Base-by-base conservation (phyloP, 2,113 vertebrate species). In the Dascyllus trimaculatus region DNA sequence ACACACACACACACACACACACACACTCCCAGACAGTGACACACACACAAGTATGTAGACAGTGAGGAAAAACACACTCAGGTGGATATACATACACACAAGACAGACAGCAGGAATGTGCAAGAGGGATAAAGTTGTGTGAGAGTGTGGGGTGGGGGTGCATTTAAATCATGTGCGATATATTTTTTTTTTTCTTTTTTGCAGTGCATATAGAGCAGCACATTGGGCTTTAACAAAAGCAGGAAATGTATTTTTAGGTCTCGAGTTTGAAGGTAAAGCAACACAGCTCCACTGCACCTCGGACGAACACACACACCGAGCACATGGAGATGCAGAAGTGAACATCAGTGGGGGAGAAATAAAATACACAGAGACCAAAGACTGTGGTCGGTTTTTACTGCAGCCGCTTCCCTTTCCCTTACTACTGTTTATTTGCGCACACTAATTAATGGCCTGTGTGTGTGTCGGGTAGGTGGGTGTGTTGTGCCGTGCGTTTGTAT, bases 371-470 rank as follows among this genome's bases (percentile, higher is more conserved):
- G 58, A 86, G 79, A 87, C 85, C 82, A 91, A 91, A 92, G 89
- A 57, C 67, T 68, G 77, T 54, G 77, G 76, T 86, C 81, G 67
- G 38, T 61, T 88, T 92, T 91, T 81, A 88, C 86, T 89, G 88
- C 85, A 85, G 85, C 85, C 85, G 72, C 85, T 91, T 92, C 91
- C 92, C 86, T 90, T 91, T 93, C 85, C 86, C 83, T 90, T 86
- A 81, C 83, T 82, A 85, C 81, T 90, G 92, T 92, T 92, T 93
- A 91, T 92, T 91, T 92, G 89, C 78, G 75, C 88, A 81, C 86
- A 86, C 92, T 93, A 93, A 93, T 93, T 91, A 93, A 93, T 92
- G 86, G 85, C 90, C 78, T 88, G 17, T 71, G 81, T 69, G 81
- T 69, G 59, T 77, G 60, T 45, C 78, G 78, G 56, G 76, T 69